A percentile compares a stretch with the other conserved stretches of the same genome.
Conservation (phyloP, 2,113 vertebrate genomes). For the Cynoglossus semilaevis region DNA sequence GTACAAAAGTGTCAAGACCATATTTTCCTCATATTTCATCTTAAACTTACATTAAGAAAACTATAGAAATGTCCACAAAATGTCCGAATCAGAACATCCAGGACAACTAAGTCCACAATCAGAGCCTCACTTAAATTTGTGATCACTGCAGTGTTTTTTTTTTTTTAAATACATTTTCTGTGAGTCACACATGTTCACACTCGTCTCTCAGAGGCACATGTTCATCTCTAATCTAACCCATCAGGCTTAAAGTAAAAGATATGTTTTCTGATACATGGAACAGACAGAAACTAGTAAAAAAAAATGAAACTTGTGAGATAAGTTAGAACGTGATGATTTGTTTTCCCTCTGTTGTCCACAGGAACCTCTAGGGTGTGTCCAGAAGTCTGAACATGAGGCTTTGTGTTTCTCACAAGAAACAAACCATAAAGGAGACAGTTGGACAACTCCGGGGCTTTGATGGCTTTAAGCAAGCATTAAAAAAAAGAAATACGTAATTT, state of each 20-base stretch:
- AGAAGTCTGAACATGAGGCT: conserved; percentile 27
- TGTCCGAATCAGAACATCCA: too few species aligned
- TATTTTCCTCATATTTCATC: too few species aligned
- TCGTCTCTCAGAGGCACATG: not conserved
- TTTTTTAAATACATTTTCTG: too few species aligned
- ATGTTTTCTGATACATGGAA: not conserved
- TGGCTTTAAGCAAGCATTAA: not conserved
- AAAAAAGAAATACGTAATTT: not conserved
- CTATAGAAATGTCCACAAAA: too few species aligned
- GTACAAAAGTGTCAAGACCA: too few species aligned
- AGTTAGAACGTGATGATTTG: not conserved
- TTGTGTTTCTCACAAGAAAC: conserved; percentile 1
- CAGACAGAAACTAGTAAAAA: not conserved
- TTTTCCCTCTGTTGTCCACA: conserved; percentile 13
- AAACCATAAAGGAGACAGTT: conserved; percentile 15
- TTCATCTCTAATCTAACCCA: not conserved
- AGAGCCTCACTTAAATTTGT: too few species aligned
- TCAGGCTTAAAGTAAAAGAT: not conserved
- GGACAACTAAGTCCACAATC: too few species aligned
- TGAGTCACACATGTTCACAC: not conserved
- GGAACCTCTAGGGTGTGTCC: conserved; percentile 23
- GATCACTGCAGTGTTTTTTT: too few species aligned
- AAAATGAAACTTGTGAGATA: not conserved
- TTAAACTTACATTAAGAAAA: too few species aligned
- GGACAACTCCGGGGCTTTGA: conserved; percentile 19